Base-by-base conservation (phyloP, 2,113 vertebrate genomes). In the Chaetodon auriga region DNA sequence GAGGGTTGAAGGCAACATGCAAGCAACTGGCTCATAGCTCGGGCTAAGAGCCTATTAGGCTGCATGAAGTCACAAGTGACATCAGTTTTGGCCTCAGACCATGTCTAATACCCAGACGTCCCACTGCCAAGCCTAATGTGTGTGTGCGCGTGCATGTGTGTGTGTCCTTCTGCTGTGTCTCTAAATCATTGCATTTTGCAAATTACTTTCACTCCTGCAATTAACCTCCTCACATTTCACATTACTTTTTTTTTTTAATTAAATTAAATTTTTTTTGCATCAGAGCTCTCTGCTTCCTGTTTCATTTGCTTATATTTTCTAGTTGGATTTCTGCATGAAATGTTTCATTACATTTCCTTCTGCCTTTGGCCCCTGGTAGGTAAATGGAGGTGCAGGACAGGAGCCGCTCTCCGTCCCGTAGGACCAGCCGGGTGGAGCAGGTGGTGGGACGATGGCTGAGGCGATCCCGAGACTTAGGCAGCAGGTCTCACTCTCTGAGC, bases 391-490 rank as follows among this genome's bases (percentile, higher is more conserved):
- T 95, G 91, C 94, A 96, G 93, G 97, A 98, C 88, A 87, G 95
- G 92, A 96, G 95, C 90, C 94, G 97, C 89, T 95, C 96, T 70
- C 97, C 97, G 53, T 95, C 96, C 75, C 96, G 96, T 76, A 97
- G 95, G 95, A 94, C 97, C 81, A 96, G 95, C 90, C 94, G 97
- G 87, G 96, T 99, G 93, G 98, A 99, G 78, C 97, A 98, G 92
- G 96, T 99, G 95, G 97, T 99, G 86, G 96, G 96, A 18, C 95
- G 97, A 95, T 99, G 97, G 98, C 96, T 99, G 79, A 95, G 97
- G 48, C 96, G 97, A 8, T 96, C 97, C 68, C 90, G 97, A 79
- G 97, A 98, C 89, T 91, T 95, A 58, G 85, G 96, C 7, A 93
- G 96, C 91, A 96, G 98, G 97, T 99, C 92, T 75, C 92, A 92